A percentile compares a stretch with the other conserved stretches of the same genome.
Conservation (phyloP, 2,113 vertebrate species). For the Regulus satrapa region DNA sequence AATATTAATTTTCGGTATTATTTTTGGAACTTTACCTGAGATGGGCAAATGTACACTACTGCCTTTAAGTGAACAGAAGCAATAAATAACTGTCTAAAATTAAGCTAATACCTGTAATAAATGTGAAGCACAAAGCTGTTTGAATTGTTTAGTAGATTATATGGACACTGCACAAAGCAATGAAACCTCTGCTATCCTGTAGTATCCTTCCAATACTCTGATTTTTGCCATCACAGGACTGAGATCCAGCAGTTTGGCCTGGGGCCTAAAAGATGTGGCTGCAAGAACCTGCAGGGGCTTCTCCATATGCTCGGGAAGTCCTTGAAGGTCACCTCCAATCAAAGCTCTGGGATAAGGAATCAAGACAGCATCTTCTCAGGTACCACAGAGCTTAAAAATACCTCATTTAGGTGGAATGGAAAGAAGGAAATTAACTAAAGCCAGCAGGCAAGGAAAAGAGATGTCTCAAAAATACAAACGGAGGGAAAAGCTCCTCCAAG, state of each 20-base stretch:
- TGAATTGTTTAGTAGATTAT: not conserved
- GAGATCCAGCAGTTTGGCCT: not conserved
- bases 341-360: not conserved
- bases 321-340: not conserved
- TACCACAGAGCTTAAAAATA: not conserved
- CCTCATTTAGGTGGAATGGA: not conserved
- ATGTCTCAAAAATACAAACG: not conserved
- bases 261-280: not conserved
- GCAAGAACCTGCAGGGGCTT: not conserved
- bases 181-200: not conserved
- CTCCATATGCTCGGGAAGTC: not conserved
- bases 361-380: not conserved
- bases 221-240: not conserved
- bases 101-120: not conserved
- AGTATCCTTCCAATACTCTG: not conserved
- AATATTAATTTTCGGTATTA: not conserved
- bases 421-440: not conserved
- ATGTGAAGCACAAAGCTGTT: not conserved
- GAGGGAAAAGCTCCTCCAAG: fast-evolving
- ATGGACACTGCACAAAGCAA: not conserved
- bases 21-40: not conserved
- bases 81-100: not conserved
- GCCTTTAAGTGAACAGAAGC: not conserved
- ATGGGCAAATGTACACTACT: not conserved
- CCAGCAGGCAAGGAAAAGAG: not conserved